Base-by-base conservation (phyloP, 2,113 vertebrate species). In the Gallinago jamesoni region DNA sequence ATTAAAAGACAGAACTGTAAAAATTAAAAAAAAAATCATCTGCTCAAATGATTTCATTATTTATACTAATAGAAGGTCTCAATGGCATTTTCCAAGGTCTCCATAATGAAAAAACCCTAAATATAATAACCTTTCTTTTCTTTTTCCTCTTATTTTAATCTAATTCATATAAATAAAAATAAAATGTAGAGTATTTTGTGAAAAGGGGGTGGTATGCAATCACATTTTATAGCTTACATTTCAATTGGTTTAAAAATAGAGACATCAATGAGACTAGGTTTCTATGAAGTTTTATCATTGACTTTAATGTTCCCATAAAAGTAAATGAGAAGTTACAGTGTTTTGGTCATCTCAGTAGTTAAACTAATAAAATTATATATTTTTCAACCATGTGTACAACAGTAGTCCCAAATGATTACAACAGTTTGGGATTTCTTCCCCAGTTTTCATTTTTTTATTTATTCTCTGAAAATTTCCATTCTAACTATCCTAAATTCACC, bases 281-380 rank as follows among this genome's bases (percentile, higher is more conserved):
- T 94, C 69, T 89, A 21, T 31, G 66, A 79, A 94, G 39, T 67
- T 95, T 81, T 86, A 55, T 62, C 87, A 90, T 94, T 95, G 86
- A 80, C 67, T 67, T 93, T 90, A 78, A 87, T 76, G 48, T 52
- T 84, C 30, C 37, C 62, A 76, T 86, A 67, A 89, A 96, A 93
- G 19, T 66, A 78, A 95, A 81, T 48, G 47, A 84, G 56, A 90
- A 82, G 74, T 57, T 90, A 66, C 60, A 87, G 57, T 22, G 43
- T 81, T 75, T 64, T 91, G 73, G 81, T 81, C 75, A 95, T 84
- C 24, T 37, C 37, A 47, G 75, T 24, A 73, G 67, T 70, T 96
- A 93, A 90, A 84, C 48, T 68, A 90, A 79, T 79, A 90, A 91
- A 77, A 94, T 91, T 28, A 35, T 7, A 39, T 39, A 90, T 66